These are phyloP conservation scores for Eulacestoma nigropectus DNA, from an alignment of 2,113 vertebrate genomes.

Conservation along the genomic window DNA sequence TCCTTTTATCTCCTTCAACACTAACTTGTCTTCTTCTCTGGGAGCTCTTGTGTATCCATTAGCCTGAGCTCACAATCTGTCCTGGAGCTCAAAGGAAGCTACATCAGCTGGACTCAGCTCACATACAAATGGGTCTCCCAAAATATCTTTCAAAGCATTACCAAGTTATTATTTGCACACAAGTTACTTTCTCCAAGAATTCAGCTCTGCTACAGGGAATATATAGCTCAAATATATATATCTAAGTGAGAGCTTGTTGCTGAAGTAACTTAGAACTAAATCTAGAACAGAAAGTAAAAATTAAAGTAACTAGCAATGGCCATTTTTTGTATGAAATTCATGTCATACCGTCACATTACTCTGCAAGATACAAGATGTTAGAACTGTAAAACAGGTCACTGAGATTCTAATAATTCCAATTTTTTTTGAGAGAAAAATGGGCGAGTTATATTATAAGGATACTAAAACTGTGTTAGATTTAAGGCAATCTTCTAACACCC, in stretches of 20 bases:
- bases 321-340: neutral
- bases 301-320: neutral
- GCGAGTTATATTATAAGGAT: neutral
- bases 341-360: neutral
- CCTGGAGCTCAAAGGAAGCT: neutral
- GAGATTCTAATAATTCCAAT: neutral
- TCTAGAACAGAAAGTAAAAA: neutral
- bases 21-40: neutral
- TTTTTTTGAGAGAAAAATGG: neutral
- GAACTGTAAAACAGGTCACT: neutral
- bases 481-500: neutral
- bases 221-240: neutral
- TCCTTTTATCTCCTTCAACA: neutral
- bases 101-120: neutral
- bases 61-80: neutral
- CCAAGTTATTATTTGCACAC: neutral
- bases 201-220: neutral
- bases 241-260: neutral
- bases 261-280: neutral
- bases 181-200: neutral
- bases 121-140: neutral
- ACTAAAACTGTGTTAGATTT: neutral
- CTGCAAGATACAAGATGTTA: neutral
- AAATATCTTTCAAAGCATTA: neutral
- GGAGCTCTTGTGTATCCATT: neutral